These are phyloP conservation scores for Tiliacea aurago DNA, from an alignment of 2,888 invertebrate species.

Conservation along the genomic window DNA sequence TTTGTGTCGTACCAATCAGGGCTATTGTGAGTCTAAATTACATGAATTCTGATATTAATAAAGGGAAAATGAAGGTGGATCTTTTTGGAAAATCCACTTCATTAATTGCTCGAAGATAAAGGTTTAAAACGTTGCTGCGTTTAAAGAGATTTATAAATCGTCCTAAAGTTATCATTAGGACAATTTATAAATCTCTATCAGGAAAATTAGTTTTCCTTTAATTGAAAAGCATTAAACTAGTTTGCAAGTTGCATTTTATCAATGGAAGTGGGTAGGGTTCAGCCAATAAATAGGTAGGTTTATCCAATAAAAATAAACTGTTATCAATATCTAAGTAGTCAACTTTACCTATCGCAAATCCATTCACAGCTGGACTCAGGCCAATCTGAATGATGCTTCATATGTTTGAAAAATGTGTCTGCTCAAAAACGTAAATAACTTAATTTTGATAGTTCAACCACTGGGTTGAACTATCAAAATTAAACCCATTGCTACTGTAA, in stretches of 20 bases:
- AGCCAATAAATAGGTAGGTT: too few species aligned
- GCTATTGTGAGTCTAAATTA: constrained; percentile 49
- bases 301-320: constrained; percentile 20
- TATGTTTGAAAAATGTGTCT: too few species aligned
- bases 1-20: constrained; percentile 51
- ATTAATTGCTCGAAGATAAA: background rate
- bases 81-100: background rate
- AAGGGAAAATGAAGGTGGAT: constrained; percentile 23
- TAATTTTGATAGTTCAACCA: too few species aligned
- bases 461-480: too few species aligned
- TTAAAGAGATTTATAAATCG: background rate
- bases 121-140: background rate
- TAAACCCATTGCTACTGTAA: too few species aligned
- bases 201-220: background rate
- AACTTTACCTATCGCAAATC: constrained; percentile 4
- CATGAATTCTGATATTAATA: constrained; percentile 41
- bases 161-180: too few species aligned
- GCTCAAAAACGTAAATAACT: too few species aligned
- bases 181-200: too few species aligned
- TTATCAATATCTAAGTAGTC: constrained; percentile 13
- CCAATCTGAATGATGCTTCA: constrained; percentile 24
- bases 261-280: background rate
- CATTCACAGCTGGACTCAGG: constrained; percentile 28
- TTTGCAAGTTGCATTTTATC: constrained; percentile 1
- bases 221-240: too few species aligned